phyloP scores from a whole-genome alignment of 2,888 invertebrate species.

The Eilema depressum region DNA sequence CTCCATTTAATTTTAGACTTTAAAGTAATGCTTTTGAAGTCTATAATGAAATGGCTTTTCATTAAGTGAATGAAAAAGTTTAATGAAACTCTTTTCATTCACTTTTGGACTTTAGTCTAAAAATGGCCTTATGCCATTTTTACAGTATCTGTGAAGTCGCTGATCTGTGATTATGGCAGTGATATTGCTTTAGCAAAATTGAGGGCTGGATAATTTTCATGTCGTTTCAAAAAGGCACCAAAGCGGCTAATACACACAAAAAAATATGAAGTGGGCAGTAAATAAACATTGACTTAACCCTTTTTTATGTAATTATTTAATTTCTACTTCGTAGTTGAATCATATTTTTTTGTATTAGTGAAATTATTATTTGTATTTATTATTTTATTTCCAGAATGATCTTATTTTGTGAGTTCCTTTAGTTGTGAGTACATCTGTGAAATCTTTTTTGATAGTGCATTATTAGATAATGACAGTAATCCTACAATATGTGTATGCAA shows the following conservation, averaged over 20 bases:
- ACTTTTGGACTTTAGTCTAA: too few species aligned
- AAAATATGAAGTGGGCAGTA: not conserved
- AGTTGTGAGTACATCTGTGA: constrained; percentile 18
- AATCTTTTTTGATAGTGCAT: constrained; percentile 11
- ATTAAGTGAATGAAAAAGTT: too few species aligned
- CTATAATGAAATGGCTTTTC: too few species aligned
- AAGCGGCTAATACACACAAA: not conserved
- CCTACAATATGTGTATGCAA: constrained; percentile 13
- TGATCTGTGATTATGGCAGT: too few species aligned
- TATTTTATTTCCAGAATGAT: constrained; percentile 41
- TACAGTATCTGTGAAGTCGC: too few species aligned
- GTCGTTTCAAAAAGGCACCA: not conserved
- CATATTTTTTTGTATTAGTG: constrained; percentile 27
- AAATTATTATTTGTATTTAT: constrained; percentile 51
- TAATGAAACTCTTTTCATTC: too few species aligned
- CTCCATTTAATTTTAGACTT: too few species aligned
- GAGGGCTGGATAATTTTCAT: too few species aligned
- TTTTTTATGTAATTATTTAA: constrained; percentile 11
- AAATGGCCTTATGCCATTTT: too few species aligned
- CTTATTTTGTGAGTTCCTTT: constrained; percentile 37
- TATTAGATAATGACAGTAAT: constrained; percentile 16
- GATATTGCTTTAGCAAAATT: too few species aligned
- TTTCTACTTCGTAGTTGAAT: constrained; percentile 11
- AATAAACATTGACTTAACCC: not conserved
- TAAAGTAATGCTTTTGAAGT: too few species aligned